Evolutionary conservation across 1,140 invertebrate genomes (phyloP).

Genomic region (Helicoverpa zea): DNA sequence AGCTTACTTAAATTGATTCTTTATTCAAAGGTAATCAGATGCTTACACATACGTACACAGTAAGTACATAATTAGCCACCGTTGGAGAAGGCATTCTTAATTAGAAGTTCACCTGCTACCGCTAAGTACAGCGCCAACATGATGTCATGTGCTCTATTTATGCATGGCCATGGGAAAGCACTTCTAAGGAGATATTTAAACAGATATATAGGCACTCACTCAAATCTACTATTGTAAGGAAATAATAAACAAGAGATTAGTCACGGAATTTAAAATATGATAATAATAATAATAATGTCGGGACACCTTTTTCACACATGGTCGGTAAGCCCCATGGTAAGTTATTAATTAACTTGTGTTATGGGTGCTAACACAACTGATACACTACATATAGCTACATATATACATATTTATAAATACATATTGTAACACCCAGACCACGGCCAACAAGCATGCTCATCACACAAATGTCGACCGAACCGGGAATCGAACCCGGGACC

Average conservation of each 20-base stretch:
- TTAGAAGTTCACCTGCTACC: conserved; percentile 58
- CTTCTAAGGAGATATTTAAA: neutral
- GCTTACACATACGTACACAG: conserved; percentile 5
- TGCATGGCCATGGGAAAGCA: neutral
- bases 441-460: too few species aligned
- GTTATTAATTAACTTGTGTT: too few species aligned
- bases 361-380: too few species aligned
- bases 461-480: too few species aligned
- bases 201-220: neutral
- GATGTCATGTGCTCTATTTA: conserved; percentile 25
- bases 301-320: too few species aligned
- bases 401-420: too few species aligned
- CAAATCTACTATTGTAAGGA: conserved; percentile 39
- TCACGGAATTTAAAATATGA: conserved; percentile 52
- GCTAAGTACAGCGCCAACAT: conserved; percentile 25
- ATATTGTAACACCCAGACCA: too few species aligned
- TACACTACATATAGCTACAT: too few species aligned
- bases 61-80: conserved; percentile 60
- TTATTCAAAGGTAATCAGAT: conserved; percentile 31
- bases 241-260: conserved; percentile 51
- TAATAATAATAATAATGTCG: too few species aligned
- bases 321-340: too few species aligned
- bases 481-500: too few species aligned
- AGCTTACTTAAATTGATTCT: neutral
- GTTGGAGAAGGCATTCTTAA: conserved; percentile 60